Evolutionary conservation across 1,140 invertebrate species (phyloP).

Genomic region (Drosophila kohkoa): DNA sequence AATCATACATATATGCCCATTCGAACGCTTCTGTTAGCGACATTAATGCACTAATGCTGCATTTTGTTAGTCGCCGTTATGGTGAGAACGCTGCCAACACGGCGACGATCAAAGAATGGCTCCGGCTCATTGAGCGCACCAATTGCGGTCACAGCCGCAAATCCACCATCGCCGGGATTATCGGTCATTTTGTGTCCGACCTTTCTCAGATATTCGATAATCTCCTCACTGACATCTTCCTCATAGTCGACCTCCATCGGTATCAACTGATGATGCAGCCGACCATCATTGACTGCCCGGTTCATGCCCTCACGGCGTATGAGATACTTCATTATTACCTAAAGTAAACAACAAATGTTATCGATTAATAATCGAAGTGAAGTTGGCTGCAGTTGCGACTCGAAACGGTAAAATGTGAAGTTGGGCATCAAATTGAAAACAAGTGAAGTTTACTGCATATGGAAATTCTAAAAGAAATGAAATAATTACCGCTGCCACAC

Average conservation of each 20-base stretch:
- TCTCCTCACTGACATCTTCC: slow-evolving; percentile 52
- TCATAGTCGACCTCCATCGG: slow-evolving; percentile 90
- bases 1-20: background rate
- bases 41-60: slow-evolving; percentile 57
- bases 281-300: slow-evolving; percentile 91
- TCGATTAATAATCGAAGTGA: slow-evolving; percentile 6
- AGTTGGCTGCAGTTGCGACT: background rate
- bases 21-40: background rate
- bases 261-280: slow-evolving; percentile 97
- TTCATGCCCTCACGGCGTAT: slow-evolving; percentile 91
- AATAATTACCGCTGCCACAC: slow-evolving; percentile 86
- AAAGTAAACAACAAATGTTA: background rate
- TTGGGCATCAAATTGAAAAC: too few species aligned
- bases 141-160: slow-evolving; percentile 86
- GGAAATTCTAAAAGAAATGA: too few species aligned
- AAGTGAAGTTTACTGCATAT: too few species aligned
- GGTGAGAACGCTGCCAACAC: slow-evolving; percentile 85
- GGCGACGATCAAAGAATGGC: slow-evolving; percentile 84
- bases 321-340: slow-evolving; percentile 90
- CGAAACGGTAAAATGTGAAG: too few species aligned
- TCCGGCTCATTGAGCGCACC: slow-evolving; percentile 79
- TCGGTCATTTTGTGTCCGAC: slow-evolving; percentile 84
- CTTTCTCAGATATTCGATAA: slow-evolving; percentile 66
- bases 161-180: slow-evolving; percentile 81
- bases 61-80: slow-evolving; percentile 75